Evolutionary conservation across 2,797 vertebrate genomes (phyloP), one percentile per base, ranked within the genome.

Genomic region (Enteromius afrohamiltoni): DNA sequence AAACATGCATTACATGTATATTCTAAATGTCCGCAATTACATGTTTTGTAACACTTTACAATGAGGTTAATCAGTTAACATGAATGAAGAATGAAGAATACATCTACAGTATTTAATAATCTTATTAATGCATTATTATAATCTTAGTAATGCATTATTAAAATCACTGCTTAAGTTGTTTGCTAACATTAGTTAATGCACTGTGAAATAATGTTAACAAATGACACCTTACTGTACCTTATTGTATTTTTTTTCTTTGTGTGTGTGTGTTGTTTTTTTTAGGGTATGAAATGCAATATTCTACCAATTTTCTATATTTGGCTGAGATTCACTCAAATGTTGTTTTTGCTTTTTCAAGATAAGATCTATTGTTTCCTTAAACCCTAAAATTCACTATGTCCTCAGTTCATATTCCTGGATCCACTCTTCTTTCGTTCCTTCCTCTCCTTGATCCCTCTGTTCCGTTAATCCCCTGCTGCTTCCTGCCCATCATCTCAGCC

Each of bases 401-500:
- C 51, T 51, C 26, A 53, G 70, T 83, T 21, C 31, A 78, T 83
- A 78, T 78, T 71, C 37, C 55, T 64, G 6, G 1, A 53, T 65
- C 8, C 42, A 75, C n/a, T 76, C 47, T 53, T 45, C n/a, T 7
- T 3, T 68, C 53, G 1, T 26, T 77, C 42, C 55, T 62, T 82
- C 58, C 40, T 29, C 60, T 37, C n/a, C 42, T 49, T 5, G 53
- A 83, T 71, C 23, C 40, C 65, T 49, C 37, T 47, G 21, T 62
- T 64, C 42, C 4, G 42, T 37, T 70, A 79, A 83, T 78, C 65
- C 68, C 76, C 53, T 49, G 76, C 67, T 71, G 65, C 51, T 49
- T 70, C 55, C 40, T 70, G 82, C 76, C 75, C 68, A 78, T 83
- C 74, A 83, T 83, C 74, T 83, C 65, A 62, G 26, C 67, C 82